Base-by-base conservation (phyloP, 2,797 vertebrate genomes). In the Cirrhinus molitorella region DNA sequence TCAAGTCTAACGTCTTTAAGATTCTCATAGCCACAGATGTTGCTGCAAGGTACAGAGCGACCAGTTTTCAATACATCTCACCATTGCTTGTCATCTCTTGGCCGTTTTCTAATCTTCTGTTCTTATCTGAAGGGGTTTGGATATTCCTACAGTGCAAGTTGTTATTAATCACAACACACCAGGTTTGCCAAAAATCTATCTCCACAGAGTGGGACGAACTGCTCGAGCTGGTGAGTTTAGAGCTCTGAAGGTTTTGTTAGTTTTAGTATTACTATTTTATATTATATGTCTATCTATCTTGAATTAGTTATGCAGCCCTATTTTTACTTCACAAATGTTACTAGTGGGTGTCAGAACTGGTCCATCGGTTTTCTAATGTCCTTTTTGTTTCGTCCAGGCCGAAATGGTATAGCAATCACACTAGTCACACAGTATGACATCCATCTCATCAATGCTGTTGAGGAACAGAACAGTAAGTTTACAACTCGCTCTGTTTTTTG, bases 351-450 rank as follows among this genome's bases (percentile, higher is more conserved):
- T 72, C 10, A 72, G 47, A 21, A 72, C 11, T 19, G 16, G 3
- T 10, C 16, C 3, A 10, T 65, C 8, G 51, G 25, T 73, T 73
- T 51, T 51, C 53, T 47, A 12, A 61, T 0, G 4, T 74, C 4
- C 31, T 79, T 61, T 16, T 80, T 70, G 21, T 84, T 51, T 57
- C 16, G 61, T 86, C 57, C 89, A 99, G 98, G 98, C 59, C 93
- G 97, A 66, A 94, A 95, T 0, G 98, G 98, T 1, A 88, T 96
- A 6, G 96, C 97, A 51, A 94, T 99, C 89, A 99, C 98, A 0
- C 92, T 99, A 89, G 97, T 99, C 92, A 99, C 98, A 0, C 98
- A 99, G 93, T 99, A 99, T 0, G 98, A 99, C 94, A 99, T 99
- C 91, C 97, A 99, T 83, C 93, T 99, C 59, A 94, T 99, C 16